Evolutionary conservation across 2,888 invertebrate species (phyloP), one percentile per base, ranked within the genome.

Genomic region (Eledona agricola): DNA sequence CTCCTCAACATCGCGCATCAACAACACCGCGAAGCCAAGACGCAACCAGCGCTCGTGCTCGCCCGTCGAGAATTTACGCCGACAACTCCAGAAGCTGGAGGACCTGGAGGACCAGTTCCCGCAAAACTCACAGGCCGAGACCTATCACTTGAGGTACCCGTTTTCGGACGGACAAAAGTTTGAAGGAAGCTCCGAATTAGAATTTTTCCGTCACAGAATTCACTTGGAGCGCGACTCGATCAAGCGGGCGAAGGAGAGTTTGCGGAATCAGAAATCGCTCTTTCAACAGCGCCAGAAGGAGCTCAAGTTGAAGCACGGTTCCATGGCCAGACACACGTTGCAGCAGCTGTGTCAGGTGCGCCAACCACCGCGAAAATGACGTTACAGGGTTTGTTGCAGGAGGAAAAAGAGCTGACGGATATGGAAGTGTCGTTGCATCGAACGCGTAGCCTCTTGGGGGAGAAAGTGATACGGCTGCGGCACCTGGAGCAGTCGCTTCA

Each of bases 341-440:
- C 80, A 81, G 59, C 81, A 81, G 66, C 66, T 81, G 15, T 80
- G 81, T 62, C 81, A 81, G 76, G 81, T 81, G 70, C 58, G 47
- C 31, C 40, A 16, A 4, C 20, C 7, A 22, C 5, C 4, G 3
- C 13, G 12, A 16, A 16, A 6, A 17, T 6, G 28, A 15, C 9
- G n/a, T 20, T 3, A 5, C 4, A 29, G 17, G 15, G 19, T 32
- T 26, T 16, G 26, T 77, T 77, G 17, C 73, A 90, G 85, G 90
- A 91, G 74, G 90, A 90, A 72, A 86, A 89, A 54, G 90, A 90
- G 58, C 77, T 89, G 1, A 90, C 90, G 0, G 91, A 91, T 67
- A 86, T 91, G 80, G 91, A 91, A 73, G 89, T 91, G 53, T 89
- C 89, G 49, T 74, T 91, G 28, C 90, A 91, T 77, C 84, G 91